Percentiles rank a stretch among this genome's conserved stretches.
phyloP scores from a whole-genome alignment of 2,888 invertebrate species.

The Exocentrus adspersus region DNA sequence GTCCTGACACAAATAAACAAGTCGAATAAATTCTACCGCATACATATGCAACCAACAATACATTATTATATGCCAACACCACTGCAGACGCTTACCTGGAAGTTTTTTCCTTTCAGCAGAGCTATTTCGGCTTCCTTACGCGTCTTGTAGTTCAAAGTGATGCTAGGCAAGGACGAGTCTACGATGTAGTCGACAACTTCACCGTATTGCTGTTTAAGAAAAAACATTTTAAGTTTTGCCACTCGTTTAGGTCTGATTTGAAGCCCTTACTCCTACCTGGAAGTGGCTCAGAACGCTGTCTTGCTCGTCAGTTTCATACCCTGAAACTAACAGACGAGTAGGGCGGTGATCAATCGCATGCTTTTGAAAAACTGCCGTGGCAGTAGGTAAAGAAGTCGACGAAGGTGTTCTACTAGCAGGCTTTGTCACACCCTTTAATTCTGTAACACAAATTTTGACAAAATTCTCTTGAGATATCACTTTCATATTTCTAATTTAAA shows the following conservation, averaged over 20 bases:
- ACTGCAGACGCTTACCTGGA: constrained; percentile 69
- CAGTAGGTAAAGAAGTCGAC: constrained; percentile 22
- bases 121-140: constrained; percentile 85
- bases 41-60: too few species aligned
- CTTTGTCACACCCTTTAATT: constrained; percentile 43
- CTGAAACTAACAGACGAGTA: constrained; percentile 85
- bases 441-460: constrained; percentile 37
- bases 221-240: background rate
- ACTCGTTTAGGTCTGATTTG: too few species aligned
- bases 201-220: constrained; percentile 79
- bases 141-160: constrained; percentile 78
- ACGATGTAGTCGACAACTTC: constrained; percentile 84
- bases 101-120: constrained; percentile 77
- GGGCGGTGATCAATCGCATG: constrained; percentile 85
- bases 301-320: constrained; percentile 86
- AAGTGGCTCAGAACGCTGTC: constrained; percentile 85
- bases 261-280: constrained; percentile 82
- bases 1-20: constrained; percentile 50
- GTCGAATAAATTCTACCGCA: background rate
- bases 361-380: constrained; percentile 58
- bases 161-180: constrained; percentile 78
- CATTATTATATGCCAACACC: background rate
- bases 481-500: background rate
- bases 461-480: too few species aligned
- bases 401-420: constrained; percentile 44